phyloP scores from a whole-genome alignment of 2,113 vertebrate species.

The Nerophis lumbriciformis region DNA sequence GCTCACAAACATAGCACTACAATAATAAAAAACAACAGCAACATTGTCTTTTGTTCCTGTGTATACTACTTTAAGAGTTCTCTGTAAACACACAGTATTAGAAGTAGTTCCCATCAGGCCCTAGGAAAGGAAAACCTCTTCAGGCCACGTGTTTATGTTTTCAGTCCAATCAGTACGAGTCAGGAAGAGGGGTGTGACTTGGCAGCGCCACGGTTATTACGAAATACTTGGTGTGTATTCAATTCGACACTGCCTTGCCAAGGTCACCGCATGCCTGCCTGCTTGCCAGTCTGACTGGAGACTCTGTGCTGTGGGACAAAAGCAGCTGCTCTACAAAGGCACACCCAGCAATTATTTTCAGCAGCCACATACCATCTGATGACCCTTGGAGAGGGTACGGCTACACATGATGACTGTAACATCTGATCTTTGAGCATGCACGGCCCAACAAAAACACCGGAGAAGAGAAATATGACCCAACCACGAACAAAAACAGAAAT shows the following conservation, averaged over 20 bases:
- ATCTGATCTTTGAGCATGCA: slow-evolving; percentile 20
- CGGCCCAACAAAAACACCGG: slow-evolving; percentile 5
- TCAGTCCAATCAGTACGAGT: slow-evolving; percentile 45
- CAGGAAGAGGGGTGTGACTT: slow-evolving; percentile 66
- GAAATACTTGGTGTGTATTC: slow-evolving; percentile 72
- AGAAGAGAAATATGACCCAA: slow-evolving; percentile 7
- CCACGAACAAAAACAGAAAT: slow-evolving; percentile 12
- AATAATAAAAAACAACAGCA: too few relatives aligned
- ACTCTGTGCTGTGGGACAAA: slow-evolving; percentile 65
- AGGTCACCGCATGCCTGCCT: slow-evolving; percentile 65
- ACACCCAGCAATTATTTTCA: slow-evolving; percentile 73
- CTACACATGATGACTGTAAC: slow-evolving; percentile 37
- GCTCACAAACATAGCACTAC: too few relatives aligned
- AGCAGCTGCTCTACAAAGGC: slow-evolving; percentile 70
- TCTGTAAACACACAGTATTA: not conserved
- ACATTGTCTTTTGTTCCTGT: too few relatives aligned
- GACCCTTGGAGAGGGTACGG: slow-evolving; percentile 41
- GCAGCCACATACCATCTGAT: slow-evolving; percentile 62
- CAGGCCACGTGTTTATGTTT: slow-evolving; percentile 47
- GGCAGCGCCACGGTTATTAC: slow-evolving; percentile 65
- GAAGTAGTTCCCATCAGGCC: slow-evolving; percentile 49
- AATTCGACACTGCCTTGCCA: slow-evolving; percentile 64
- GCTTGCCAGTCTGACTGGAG: slow-evolving; percentile 57
- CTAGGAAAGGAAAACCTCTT: slow-evolving; percentile 40
- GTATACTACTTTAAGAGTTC: not conserved